Percentiles rank a stretch among this genome's conserved stretches.
Evolutionary conservation across 2,888 invertebrate species (phyloP).

Genomic region (Smittia sp.): DNA sequence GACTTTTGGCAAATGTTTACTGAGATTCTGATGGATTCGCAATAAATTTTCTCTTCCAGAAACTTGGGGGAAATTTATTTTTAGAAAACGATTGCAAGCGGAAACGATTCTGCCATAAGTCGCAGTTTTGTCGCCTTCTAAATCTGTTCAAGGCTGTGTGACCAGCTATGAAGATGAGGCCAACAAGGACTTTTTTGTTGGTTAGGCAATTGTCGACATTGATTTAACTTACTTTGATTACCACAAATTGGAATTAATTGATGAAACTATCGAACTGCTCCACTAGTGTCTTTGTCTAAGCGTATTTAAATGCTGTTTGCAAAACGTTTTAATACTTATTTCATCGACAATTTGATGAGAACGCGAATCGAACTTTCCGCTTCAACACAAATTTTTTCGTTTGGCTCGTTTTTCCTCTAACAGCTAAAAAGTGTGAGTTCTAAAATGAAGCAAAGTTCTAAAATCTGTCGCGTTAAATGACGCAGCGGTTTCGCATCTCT

Average conservation of each 20-base stretch:
- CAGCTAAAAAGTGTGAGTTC: neutral
- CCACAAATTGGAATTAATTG: slow-evolving; percentile 36
- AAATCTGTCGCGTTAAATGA: neutral
- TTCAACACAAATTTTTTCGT: slow-evolving; percentile 4
- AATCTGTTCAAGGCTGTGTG: no score
- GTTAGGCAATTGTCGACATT: slow-evolving; percentile 12
- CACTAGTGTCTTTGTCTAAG: neutral
- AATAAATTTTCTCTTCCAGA: slow-evolving; percentile 29
- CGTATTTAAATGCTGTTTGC: slow-evolving; percentile 33
- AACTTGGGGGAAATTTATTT: slow-evolving; percentile 10
- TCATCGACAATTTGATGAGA: neutral
- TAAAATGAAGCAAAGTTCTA: neutral
- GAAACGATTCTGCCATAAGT: neutral
- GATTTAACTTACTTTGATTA: slow-evolving; percentile 20
- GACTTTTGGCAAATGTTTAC: slow-evolving; percentile 16
- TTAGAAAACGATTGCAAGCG: slow-evolving; percentile 7
- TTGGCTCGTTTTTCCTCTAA: slow-evolving; percentile 21
- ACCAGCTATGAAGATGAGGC: neutral
- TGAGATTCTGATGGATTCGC: slow-evolving; percentile 24
- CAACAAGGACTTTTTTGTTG: neutral
- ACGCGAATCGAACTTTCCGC: neutral
- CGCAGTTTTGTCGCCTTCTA: no score
- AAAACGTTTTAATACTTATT: slow-evolving; percentile 31
- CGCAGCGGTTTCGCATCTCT: neutral
- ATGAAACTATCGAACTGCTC: neutral